Evolutionary conservation across 1,140 invertebrate species (phyloP), one percentile per base, ranked within the genome.

Genomic region (Nylanderia fulva): DNA sequence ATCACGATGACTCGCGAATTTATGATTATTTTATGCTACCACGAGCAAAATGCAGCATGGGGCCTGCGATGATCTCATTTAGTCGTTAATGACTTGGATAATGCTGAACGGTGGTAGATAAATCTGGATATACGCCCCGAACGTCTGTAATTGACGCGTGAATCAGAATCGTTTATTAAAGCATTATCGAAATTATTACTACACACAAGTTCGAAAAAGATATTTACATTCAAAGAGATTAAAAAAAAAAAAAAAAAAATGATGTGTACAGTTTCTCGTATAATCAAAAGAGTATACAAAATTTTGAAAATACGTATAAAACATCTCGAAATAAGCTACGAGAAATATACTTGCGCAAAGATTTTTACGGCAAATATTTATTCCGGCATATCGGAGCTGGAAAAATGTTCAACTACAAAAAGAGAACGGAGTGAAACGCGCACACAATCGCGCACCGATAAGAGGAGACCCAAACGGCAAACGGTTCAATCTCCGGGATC

Each of bases 21-120:
- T 48, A 48, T 77, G 75, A 79, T 79, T 79, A 79, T 79, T 79
- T 79, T 66, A 79, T 79, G 60, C 61, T 54, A 42, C 24, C 61
- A 79, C 63, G 61, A 79, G 75, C 75, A 68, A 79, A 79, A 79
- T 79, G 75, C 42, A 45, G 29, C 61, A 27, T 33, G 15, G 18
- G 18, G 27, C 27, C 66, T 24, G 75, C 60, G 39, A 66, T 79
- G 33, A 79, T 79, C 66, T 79, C 61, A 79, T 68, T 79, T 66
- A 36, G 61, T 64, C 61, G 61, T 68, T 79, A 79, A 79, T 79
- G 61, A 79, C 39, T 42, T 52, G 61, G 42, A 66, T 66, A 77
- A 66, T 66, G 42, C 54, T 24, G 61, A 8, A 33, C 42, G 61
- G 33, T 68, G 66, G 61, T 66, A 66, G 64, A 68, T 79, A 79